Evolutionary conservation across 2,797 vertebrate genomes (phyloP).

Genomic region (Ctenosaura bakeri): DNA sequence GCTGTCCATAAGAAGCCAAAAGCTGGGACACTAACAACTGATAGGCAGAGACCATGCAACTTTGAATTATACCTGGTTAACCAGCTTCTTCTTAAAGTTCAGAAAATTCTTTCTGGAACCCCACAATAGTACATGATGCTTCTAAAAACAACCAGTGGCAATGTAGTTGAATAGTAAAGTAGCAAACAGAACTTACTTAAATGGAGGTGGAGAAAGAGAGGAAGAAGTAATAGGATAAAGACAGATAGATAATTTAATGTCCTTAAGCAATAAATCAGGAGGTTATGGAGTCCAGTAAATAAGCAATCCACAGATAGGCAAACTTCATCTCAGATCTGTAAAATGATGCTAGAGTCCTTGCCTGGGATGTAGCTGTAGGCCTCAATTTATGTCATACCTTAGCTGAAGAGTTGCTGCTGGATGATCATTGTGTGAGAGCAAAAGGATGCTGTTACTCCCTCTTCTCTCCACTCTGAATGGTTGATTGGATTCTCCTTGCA

Average conservation of each 20-base stretch:
- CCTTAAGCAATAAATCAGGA: not conserved
- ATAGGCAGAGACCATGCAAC: not conserved
- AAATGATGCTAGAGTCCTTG: not conserved
- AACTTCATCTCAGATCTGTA: not conserved
- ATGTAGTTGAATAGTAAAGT: not conserved
- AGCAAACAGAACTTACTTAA: not conserved
- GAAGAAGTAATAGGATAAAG: not conserved
- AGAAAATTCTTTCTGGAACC: not conserved
- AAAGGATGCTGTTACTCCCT: not conserved
- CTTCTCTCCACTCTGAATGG: not conserved
- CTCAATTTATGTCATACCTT: not conserved
- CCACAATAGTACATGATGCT: not conserved
- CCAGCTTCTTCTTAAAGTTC: not conserved
- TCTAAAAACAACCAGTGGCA: not conserved
- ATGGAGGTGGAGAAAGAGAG: not conserved
- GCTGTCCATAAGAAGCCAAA: not conserved
- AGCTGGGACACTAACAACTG: not conserved
- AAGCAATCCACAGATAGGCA: not conserved
- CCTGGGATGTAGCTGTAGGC: not conserved
- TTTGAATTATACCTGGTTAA: no score
- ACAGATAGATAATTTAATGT: not conserved
- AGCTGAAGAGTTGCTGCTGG: no score
- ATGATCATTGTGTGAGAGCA: not conserved
- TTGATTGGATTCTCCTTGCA: not conserved
- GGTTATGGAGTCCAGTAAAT: not conserved